Base-by-base conservation (phyloP, 2,113 vertebrate genomes). In the Grallaria varia region DNA sequence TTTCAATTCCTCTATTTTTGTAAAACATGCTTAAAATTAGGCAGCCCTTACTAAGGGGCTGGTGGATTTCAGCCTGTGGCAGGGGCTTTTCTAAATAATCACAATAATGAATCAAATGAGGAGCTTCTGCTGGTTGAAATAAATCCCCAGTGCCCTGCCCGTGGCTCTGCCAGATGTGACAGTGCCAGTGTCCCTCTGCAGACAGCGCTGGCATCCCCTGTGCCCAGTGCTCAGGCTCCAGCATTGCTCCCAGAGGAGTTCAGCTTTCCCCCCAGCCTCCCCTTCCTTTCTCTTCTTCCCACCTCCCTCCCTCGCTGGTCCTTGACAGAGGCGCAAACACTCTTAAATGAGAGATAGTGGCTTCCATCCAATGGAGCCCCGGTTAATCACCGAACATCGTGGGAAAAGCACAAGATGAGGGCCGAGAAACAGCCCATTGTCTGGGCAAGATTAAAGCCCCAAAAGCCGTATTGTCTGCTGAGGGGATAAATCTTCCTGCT, bases 401-500 rank as follows among this genome's bases (percentile, higher is more conserved):
- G 99, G 99, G 99, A 99, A 99, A 98, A 98, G 98, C 98, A 97
- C 97, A 98, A 97, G 98, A 98, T 83, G 97, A 97, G 98, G 98
- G 98, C 98, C 97, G 97, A 98, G 98, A 99, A 98, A 98, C 98
- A 98, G 98, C 94, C 97, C 98, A 99, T 99, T 99, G 99, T 99
- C 98, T 98, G 96, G 96, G 97, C 97, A 98, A 99, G 99, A 99
- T 99, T 99, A 99, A 99, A 99, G 99, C 98, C 97, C 98, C 98
- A 98, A 98, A 99, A 98, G 97, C 99, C 95, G 98, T 98, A 99
- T 99, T 99, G 99, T 99, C 99, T 98, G 90, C 96, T 88, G 96
- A 97, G 98, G 98, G 99, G 99, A 99, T 99, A 99, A 99, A 99
- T 99, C 99, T 99, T 99, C 99, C 98, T 98, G 99, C 99, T 99